phyloP scores from a whole-genome alignment of 2,797 vertebrate species.

The Sebastes iracundus region DNA sequence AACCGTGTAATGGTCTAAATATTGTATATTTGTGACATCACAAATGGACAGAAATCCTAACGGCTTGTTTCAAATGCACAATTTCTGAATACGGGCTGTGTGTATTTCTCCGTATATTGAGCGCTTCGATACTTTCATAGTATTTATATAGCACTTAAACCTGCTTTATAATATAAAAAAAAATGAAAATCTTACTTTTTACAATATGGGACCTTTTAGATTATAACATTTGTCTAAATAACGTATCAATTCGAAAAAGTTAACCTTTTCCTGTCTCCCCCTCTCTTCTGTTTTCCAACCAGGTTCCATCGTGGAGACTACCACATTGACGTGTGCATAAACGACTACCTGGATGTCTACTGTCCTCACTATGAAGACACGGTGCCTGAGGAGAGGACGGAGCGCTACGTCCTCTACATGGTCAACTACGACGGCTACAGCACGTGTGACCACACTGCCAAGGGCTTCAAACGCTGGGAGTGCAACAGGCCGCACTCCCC shows the following conservation, averaged over 20 bases:
- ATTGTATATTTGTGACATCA: too few species aligned
- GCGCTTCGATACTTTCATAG: too few species aligned
- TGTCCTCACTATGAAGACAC: conserved; percentile 97
- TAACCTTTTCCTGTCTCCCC: not conserved
- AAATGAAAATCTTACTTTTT: too few species aligned
- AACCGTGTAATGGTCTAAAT: too few species aligned
- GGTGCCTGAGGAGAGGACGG: conserved; percentile 92
- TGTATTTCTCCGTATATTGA: too few species aligned
- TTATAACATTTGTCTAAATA: not conserved
- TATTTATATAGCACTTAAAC: too few species aligned
- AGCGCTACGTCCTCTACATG: conserved; percentile 98
- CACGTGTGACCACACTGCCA: conserved; percentile 96
- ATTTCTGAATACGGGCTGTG: too few species aligned
- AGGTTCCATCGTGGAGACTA: conserved; percentile 96
- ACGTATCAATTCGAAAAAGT: not conserved
- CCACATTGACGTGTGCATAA: conserved; percentile 98
- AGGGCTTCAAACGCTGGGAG: conserved; percentile 98
- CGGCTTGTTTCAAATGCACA: too few species aligned
- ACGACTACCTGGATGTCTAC: conserved; percentile 98
- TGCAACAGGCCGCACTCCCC: conserved; percentile 96
- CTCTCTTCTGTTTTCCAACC: conserved; percentile 6
- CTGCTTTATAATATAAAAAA: too few species aligned
- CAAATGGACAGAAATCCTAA: not conserved
- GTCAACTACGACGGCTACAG: conserved; percentile 99
- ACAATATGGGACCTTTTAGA: not conserved